phyloP scores from a whole-genome alignment of 2,797 vertebrate genomes.

The Dipus sagitta region DNA sequence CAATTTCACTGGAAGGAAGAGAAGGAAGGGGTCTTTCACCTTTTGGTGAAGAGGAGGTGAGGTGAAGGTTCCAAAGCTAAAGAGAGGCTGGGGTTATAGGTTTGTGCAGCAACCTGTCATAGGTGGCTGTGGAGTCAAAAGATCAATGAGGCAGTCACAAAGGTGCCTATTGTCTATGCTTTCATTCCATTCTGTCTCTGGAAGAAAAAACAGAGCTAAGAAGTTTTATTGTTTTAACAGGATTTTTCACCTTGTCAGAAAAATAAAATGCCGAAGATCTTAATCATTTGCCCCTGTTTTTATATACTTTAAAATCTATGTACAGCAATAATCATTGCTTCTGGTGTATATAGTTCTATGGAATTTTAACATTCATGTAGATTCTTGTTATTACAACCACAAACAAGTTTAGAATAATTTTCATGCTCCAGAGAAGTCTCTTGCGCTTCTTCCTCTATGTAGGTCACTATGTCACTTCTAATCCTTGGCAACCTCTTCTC shows the following conservation, averaged over 20 bases:
- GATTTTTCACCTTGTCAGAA: neutral
- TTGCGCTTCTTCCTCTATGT: neutral
- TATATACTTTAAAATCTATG: neutral
- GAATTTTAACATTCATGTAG: conserved; percentile 11
- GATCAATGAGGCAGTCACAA: neutral
- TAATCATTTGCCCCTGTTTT: conserved; percentile 22
- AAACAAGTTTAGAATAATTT: neutral
- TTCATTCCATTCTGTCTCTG: conserved; percentile 3
- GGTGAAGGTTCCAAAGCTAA: neutral
- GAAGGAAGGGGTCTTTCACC: neutral
- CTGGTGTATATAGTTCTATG: neutral
- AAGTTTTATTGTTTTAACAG: neutral
- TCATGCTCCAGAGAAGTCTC: neutral
- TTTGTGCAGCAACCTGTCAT: neutral
- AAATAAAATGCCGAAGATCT: neutral
- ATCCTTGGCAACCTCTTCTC: neutral
- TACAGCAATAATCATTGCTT: neutral
- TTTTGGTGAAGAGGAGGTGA: neutral
- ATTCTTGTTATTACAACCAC: neutral
- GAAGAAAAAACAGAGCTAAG: conserved; percentile 28
- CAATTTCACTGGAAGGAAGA: neutral
- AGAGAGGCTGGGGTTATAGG: neutral
- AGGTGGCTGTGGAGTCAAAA: neutral
- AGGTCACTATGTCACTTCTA: neutral
- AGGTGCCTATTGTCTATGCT: neutral